These are phyloP conservation scores for Ormyrus labotus DNA, from an alignment of 2,888 invertebrate genomes.

Conservation along the genomic window DNA sequence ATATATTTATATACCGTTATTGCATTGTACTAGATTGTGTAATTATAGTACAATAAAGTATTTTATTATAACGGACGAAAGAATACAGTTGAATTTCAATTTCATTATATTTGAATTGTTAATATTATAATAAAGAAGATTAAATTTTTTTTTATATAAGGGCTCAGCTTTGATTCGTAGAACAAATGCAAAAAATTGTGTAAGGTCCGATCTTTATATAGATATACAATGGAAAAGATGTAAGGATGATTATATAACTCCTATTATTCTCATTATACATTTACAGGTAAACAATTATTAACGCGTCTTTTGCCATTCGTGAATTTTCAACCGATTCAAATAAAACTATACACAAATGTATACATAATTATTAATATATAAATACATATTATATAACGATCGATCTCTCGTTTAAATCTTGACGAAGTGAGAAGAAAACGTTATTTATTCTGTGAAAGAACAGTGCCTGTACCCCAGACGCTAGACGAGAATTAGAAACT, in stretches of 20 bases:
- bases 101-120: too few relatives aligned
- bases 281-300: slow-evolving; percentile 34
- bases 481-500: slow-evolving; percentile 64
- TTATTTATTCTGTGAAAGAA: slow-evolving; percentile 69
- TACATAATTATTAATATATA: slow-evolving; percentile 38
- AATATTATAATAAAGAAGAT: too few relatives aligned
- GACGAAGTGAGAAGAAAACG: slow-evolving; percentile 60
- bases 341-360: slow-evolving; percentile 39
- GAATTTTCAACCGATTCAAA: slow-evolving; percentile 55
- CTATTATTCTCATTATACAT: slow-evolving; percentile 26
- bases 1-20: too few relatives aligned
- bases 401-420: slow-evolving; percentile 55
- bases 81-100: too few relatives aligned
- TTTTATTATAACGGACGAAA: too few relatives aligned
- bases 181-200: too few relatives aligned
- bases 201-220: slow-evolving; percentile 34
- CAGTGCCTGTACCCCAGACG: slow-evolving; percentile 72
- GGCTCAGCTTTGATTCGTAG: too few relatives aligned
- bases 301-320: slow-evolving; percentile 42
- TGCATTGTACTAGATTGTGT: too few relatives aligned
- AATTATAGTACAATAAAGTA: too few relatives aligned
- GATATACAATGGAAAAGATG: slow-evolving; percentile 20
- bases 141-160: too few relatives aligned
- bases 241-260: slow-evolving; percentile 6
- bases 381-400: slow-evolving; percentile 49